Base-by-base conservation (phyloP, 2,113 vertebrate genomes). In the Oncorhynchus kisutch region DNA sequence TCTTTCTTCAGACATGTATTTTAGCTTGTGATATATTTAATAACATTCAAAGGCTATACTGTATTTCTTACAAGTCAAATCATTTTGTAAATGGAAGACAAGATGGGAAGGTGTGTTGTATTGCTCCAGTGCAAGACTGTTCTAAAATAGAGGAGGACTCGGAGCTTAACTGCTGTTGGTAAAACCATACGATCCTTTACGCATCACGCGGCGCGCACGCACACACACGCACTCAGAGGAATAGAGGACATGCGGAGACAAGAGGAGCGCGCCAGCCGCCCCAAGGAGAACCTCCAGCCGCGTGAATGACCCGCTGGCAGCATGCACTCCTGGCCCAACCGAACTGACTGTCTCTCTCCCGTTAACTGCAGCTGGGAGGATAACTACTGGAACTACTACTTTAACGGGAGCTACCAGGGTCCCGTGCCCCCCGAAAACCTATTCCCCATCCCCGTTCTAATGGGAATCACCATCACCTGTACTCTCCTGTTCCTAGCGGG, bases 391-490 rank as follows among this genome's bases (percentile, higher is more conserved):
- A 51, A 13, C 49, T 13, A 51, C 49, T 51, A 51, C 49, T 51
- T 51, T 16, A 51, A 86, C 82, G 14, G 67, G 78, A 89, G 91
- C 73, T 29, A 60, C 49, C 74, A 81, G 2, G 84, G 89, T 64
- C 24, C 31, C 0, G 86, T 84, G 0, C 90, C 88, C 20, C 93
- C 93, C 2, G 81, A 91, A 66, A 93, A 86, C 31, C 93, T 95
- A 4, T 98, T 97, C 90, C 95, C 97, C 0, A 88, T 93, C n/a
- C 94, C 96, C 5, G 92, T 98, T 5, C 94, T 99, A 73, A 93
- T 94, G 1, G 94, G 88, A 54, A 93, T 97, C 86, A 99, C 97
- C 0, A 85, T 93, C 67, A 93, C 93, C 80, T 99, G 97, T 73
- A 77, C 95, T 20, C 85, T 97, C 29, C 94, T 99, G 48, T 97